Conservation (phyloP, 2,797 vertebrate genomes). For the Triplophysa yarkandensis region DNA sequence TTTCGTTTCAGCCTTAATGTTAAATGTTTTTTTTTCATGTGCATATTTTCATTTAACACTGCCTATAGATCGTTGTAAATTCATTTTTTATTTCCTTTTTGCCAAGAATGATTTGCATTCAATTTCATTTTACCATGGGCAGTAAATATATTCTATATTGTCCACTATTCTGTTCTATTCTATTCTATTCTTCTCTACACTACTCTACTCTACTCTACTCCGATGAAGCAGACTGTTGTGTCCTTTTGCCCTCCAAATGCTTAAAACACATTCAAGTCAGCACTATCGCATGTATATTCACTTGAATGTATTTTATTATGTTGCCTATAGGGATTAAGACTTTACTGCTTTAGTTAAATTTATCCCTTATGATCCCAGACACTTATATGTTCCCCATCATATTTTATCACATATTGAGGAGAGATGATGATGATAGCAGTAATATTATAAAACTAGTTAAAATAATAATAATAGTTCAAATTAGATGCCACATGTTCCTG, state of each 20-base stretch:
- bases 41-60: too few relatives aligned
- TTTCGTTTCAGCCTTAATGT: neutral
- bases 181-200: too few relatives aligned
- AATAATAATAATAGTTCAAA: conserved; percentile 12
- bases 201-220: neutral
- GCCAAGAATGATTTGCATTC: too few relatives aligned
- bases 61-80: too few relatives aligned
- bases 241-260: conserved; percentile 24
- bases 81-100: too few relatives aligned
- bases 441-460: conserved; percentile 71
- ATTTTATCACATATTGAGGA: conserved; percentile 69
- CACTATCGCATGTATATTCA: conserved; percentile 49
- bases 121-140: too few relatives aligned
- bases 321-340: conserved; percentile 60
- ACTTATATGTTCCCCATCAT: conserved; percentile 66
- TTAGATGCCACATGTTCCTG: conserved; percentile 34
- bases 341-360: conserved; percentile 64
- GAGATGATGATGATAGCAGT: conserved; percentile 71
- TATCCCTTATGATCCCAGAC: conserved; percentile 63
- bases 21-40: too few relatives aligned
- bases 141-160: too few relatives aligned
- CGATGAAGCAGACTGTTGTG: conserved; percentile 16
- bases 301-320: conserved; percentile 61
- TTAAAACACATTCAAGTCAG: conserved; percentile 40
- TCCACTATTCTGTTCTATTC: too few relatives aligned